Percentiles rank a stretch among this genome's conserved stretches.
phyloP scores from a whole-genome alignment of 2,113 vertebrate genomes.

The Ictidomys tridecemlineatus region DNA sequence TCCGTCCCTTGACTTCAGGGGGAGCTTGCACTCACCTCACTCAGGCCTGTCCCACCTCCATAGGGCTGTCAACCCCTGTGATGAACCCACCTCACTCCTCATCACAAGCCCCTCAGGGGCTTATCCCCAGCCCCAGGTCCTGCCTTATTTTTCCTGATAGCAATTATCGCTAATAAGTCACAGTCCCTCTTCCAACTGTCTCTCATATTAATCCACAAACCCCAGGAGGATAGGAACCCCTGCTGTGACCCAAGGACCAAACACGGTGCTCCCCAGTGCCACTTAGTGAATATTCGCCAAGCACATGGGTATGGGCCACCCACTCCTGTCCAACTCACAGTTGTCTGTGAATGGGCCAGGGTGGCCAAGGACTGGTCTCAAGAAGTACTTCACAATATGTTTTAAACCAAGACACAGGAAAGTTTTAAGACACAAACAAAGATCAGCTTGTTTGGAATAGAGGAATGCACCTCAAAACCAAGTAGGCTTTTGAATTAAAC shows the following conservation, averaged over 20 bases:
- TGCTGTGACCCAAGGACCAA: background rate
- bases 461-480: background rate
- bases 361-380: background rate
- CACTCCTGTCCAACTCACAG: background rate
- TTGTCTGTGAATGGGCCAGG: accelerated
- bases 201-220: background rate
- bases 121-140: background rate
- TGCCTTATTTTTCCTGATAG: accelerated
- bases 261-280: background rate
- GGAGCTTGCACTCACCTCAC: accelerated
- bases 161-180: accelerated
- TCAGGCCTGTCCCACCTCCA: background rate
- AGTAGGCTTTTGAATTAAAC: background rate
- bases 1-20: background rate
- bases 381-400: background rate
- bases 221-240: background rate
- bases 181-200: accelerated
- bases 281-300: background rate
- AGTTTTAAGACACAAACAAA: background rate
- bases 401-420: background rate
- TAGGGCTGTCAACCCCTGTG: too few relatives aligned
- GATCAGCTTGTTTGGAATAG: background rate
- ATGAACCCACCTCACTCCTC: background rate
- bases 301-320: background rate
- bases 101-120: too few relatives aligned